Base-by-base conservation (phyloP, 35 echinoderm and acorn worm genomes). In the Diadema setosum region DNA sequence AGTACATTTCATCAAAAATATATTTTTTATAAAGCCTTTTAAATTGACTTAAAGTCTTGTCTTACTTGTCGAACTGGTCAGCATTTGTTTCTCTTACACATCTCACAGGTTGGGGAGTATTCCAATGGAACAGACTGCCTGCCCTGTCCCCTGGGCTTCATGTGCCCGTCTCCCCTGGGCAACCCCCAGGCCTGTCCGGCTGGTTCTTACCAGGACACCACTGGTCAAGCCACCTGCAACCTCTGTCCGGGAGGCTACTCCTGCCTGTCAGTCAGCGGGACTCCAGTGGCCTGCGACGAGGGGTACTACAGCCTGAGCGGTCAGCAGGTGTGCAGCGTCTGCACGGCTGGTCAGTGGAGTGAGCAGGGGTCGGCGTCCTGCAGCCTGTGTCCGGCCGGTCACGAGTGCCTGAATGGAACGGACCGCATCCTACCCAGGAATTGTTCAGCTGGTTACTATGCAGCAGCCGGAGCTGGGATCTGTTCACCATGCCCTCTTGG, bases 91-190 rank as follows among this genome's bases (percentile, higher is more conserved):
- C 59, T 91, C 25, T n/a, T 60, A n/a, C n/a, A n/a, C n/a, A n/a
- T n/a, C n/a, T n/a, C n/a, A 30, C 82, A 98, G 96, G 74, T 94
- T 65, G 96, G 96, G 29, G 73, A 98, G 46, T 98, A 98, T 67
- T 98, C 96, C 56, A 98, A 98, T 70, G 86, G 96, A 9, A 98
- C 96, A 23, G 83, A 94, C 48, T 98, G 96, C 82, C 83, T 98
- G 17, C 37, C 34, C 43, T 98, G 96, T 80, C 92, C 96, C 3
- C 35, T 55, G 39, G 96, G 96, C 2, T 91, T 89, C 85, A 94
- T 91, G 88, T 98, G 96, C 82, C 96, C 96, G 4, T 94, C 96
- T 15, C 96, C 96, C 26, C 44, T 98, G 4, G 92, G 82, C 39
- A 82, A 42, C 92, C 92, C 92, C 7, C 84, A 92, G 42, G 80